phyloP scores from a whole-genome alignment of 1,140 invertebrate genomes.

The Mizuhopecten yessoensis region DNA sequence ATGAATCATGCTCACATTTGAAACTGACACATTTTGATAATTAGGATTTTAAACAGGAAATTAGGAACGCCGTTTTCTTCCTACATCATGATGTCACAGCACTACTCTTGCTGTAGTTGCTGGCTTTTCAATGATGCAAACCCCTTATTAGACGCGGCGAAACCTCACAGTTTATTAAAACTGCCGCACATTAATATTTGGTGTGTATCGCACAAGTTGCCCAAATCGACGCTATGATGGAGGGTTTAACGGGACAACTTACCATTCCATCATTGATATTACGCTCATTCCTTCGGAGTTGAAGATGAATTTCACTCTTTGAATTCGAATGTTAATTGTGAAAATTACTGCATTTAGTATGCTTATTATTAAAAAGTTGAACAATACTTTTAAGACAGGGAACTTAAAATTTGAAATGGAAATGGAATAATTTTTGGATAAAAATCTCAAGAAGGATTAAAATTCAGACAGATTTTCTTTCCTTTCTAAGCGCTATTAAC shows the following conservation, averaged over 20 bases:
- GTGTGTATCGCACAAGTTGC: neutral
- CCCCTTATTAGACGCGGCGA: neutral
- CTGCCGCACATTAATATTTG: neutral
- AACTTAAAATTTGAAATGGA: neutral
- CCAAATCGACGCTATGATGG: neutral
- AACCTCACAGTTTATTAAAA: constrained; percentile 14
- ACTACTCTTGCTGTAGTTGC: neutral
- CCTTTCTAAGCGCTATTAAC: too few relatives aligned
- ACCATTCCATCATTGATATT: constrained; percentile 8
- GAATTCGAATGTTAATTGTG: neutral
- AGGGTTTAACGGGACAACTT: neutral
- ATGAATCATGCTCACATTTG: constrained; percentile 4
- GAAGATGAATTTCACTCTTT: neutral
- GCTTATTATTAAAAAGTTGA: constrained; percentile 18
- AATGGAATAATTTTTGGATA: too few relatives aligned
- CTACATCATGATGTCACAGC: neutral
- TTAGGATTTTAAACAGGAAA: constrained; percentile 16
- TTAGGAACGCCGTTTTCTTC: neutral
- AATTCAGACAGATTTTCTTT: too few relatives aligned
- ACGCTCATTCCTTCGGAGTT: neutral
- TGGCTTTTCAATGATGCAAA: neutral
- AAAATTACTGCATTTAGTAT: neutral
- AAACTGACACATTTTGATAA: constrained; percentile 39
- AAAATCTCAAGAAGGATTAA: too few relatives aligned
- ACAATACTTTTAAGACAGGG: neutral